phyloP scores from a whole-genome alignment of 2,113 vertebrate species.

The Prionailurus bengalensis region DNA sequence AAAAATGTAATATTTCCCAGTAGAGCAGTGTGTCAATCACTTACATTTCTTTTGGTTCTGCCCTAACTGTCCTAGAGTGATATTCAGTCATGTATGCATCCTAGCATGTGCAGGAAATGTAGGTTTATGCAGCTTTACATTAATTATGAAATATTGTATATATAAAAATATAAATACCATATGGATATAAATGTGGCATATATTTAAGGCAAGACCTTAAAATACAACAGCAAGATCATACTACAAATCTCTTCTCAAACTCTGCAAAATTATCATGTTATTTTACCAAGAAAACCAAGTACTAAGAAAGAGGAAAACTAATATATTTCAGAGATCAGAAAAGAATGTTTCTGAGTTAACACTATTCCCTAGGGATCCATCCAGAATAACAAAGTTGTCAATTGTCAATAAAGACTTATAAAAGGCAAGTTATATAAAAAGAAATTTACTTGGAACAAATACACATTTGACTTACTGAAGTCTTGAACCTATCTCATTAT shows the following conservation, averaged over 20 bases:
- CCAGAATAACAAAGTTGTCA: not conserved
- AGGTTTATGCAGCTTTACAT: not conserved
- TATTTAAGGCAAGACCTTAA: not conserved
- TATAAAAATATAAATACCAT: not conserved
- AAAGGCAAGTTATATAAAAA: not conserved
- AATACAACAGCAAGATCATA: not conserved
- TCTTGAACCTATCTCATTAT: not conserved
- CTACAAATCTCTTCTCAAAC: not conserved
- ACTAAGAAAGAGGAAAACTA: not conserved
- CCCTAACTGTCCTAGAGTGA: not conserved
- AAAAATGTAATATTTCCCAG: not conserved
- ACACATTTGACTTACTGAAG: not conserved
- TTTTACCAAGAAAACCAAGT: not conserved
- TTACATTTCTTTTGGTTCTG: not conserved
- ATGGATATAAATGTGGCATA: not conserved
- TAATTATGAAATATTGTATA: not conserved
- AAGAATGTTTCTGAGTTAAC: not conserved
- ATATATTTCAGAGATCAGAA: not conserved
- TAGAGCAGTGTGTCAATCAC: not conserved
- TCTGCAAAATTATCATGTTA: not conserved
- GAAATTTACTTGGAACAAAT: not conserved
- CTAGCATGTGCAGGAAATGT: not conserved
- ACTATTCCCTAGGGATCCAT: not conserved
- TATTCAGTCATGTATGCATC: not conserved
- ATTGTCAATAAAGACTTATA: not conserved